A percentile compares a stretch with the other conserved stretches of the same genome.
phyloP scores from a whole-genome alignment of 30 jellyfish, hydroid and myxozoan species.

The Turritopsis rubra region DNA sequence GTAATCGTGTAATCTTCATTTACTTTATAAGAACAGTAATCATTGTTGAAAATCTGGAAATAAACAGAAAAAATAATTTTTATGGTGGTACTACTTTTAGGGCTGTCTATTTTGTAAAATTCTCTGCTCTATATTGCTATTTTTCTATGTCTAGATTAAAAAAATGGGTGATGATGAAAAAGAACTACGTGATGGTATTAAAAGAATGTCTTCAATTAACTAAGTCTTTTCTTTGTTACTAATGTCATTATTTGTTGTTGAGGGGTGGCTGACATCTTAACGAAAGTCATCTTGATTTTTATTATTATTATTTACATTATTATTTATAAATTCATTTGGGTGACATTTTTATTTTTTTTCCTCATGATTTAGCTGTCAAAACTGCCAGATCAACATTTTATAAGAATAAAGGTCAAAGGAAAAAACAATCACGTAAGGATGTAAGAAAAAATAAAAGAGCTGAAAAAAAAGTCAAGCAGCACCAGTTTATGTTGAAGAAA shows the following conservation, averaged over 20 bases:
- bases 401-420: slow-evolving; percentile 15
- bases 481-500: slow-evolving; percentile 8
- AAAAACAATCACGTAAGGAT: slow-evolving; percentile 24
- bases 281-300: not conserved
- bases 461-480: slow-evolving; percentile 23
- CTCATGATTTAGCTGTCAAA: slow-evolving; percentile 39
- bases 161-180: slow-evolving; percentile 17
- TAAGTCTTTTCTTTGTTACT: not conserved
- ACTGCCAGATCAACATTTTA: slow-evolving; percentile 28
- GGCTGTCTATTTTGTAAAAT: too few relatives aligned
- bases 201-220: not conserved
- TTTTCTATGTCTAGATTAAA: not conserved
- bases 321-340: not conserved
- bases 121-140: too few relatives aligned
- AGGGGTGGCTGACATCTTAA: not conserved
- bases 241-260: slow-evolving; percentile 1
- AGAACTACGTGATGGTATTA: slow-evolving; percentile 31
- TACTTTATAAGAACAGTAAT: too few relatives aligned
- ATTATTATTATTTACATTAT: not conserved
- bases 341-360: not conserved
- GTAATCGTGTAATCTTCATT: too few relatives aligned
- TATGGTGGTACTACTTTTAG: too few relatives aligned
- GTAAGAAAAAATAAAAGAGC: slow-evolving; percentile 19
- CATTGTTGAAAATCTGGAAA: too few relatives aligned
- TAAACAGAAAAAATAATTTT: too few relatives aligned